Percentiles rank a stretch among this genome's conserved stretches.
phyloP scores from a whole-genome alignment of 1,140 invertebrate genomes.

The Harlomillsia oculata region DNA sequence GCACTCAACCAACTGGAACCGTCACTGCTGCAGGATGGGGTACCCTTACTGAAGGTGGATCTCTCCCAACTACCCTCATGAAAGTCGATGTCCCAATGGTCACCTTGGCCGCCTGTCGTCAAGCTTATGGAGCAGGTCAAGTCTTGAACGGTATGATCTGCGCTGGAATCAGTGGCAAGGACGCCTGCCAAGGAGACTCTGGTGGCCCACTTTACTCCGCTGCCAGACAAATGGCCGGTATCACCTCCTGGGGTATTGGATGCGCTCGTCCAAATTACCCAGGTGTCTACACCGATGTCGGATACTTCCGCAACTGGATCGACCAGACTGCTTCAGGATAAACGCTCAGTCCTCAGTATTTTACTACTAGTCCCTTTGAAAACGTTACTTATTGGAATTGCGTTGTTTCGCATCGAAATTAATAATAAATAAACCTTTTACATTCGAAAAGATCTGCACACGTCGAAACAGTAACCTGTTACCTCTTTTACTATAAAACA shows the following conservation, averaged over 20 bases:
- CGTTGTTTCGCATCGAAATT: too few species aligned
- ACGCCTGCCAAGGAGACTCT: constrained; percentile 40
- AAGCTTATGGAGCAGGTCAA: constrained; percentile 22
- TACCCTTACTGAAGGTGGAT: constrained; percentile 26
- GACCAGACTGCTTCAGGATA: neutral
- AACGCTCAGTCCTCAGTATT: neutral
- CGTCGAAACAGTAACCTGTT: too few species aligned
- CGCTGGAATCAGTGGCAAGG: constrained; percentile 41
- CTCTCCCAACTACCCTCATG: constrained; percentile 37
- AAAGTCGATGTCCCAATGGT: constrained; percentile 42
- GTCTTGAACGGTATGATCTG: constrained; percentile 38
- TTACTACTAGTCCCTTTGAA: too few species aligned
- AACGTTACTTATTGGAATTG: too few species aligned
- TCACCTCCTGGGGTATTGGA: constrained; percentile 44
- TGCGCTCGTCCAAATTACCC: constrained; percentile 42
- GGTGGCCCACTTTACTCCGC: constrained; percentile 24
- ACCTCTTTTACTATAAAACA: too few species aligned
- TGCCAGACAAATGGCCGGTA: constrained; percentile 35
- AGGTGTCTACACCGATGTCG: constrained; percentile 45
- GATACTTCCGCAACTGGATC: constrained; percentile 43
- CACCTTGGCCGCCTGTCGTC: constrained; percentile 35
- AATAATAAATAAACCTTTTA: too few species aligned
- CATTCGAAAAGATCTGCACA: too few species aligned
- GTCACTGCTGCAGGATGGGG: constrained; percentile 37
- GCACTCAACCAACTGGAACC: constrained; percentile 17